Base-by-base conservation (phyloP, 2,797 vertebrate species). In the Lophius americanus region DNA sequence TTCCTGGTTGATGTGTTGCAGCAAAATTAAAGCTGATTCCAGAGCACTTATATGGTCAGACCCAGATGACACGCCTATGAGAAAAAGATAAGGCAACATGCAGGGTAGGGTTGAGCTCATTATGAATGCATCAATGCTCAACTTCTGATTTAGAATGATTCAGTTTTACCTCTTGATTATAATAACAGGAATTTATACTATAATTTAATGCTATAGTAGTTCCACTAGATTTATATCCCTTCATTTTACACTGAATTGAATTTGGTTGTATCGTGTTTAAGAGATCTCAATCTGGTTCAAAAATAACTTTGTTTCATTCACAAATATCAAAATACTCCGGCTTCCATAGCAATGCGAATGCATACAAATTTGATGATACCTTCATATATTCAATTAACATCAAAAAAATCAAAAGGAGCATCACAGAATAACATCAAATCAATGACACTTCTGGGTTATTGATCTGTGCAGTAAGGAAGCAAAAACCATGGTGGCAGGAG, bases 11-110 rank as follows among this genome's bases (percentile, higher is more conserved):
- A 94, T 84, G 0, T 1, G 7, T 49, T 89, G 83, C 39, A 95
- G 73, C 3, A 91, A 51, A 0, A 0, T 3, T n/a, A 94, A 51
- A 4, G 93, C 93, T 0, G 90, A 92, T 60, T 95, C 93, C 63
- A 95, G 77, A 12, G 92, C 91, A 41, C 77, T 77, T 9, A 73
- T 0, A 0, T 63, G 33, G 35, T 93, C 75, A 0, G 64, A 1
- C 0, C 87, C 86, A 81, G 91, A 92, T 0, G 5, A n/a, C 5
- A 69, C 0, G 1, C 85, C 93, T 95, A 79, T 3, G 49, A 50
- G 37, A 0, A 51, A 23, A 51, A 74, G 54, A 62, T 4, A 61
- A 60, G 75, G 2, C 39, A 55, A 14, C 9, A 50, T n/a, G 12
- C 33, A 39, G 9, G 13, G 9, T 3, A 9, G 35, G 38, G 32